Evolutionary conservation across 2,888 invertebrate genomes (phyloP).

Genomic region (Eristalis intricaria): DNA sequence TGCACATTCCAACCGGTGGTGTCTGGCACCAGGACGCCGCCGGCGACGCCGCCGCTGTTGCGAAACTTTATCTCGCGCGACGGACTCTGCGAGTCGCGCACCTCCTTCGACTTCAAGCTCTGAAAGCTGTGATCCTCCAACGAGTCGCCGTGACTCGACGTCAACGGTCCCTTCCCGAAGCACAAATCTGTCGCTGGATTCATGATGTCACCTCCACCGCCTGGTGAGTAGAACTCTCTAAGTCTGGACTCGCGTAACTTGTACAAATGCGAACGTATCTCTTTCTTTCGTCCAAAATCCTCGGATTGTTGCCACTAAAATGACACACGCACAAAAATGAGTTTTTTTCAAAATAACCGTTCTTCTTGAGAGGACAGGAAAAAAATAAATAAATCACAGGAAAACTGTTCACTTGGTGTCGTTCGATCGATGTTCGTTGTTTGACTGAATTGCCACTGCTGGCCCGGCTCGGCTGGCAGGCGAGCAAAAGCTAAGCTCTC

Average conservation of each 20-base stretch:
- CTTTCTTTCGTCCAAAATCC: conserved; percentile 92
- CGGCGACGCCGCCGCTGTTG: conserved; percentile 73
- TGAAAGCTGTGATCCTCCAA: conserved; percentile 89
- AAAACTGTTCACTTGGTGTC: conserved; percentile 28
- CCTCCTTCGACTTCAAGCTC: conserved; percentile 89
- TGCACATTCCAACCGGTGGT: conserved; percentile 87
- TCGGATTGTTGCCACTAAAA: conserved; percentile 92
- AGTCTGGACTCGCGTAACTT: conserved; percentile 90
- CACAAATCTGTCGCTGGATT: conserved; percentile 79
- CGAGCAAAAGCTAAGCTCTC: conserved; percentile 14
- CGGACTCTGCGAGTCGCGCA: conserved; percentile 89
- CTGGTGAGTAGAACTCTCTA: conserved; percentile 85
- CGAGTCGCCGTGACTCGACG: conserved; percentile 86
- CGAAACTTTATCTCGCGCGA: conserved; percentile 82
- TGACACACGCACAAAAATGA: conserved; percentile 19
- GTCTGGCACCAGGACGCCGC: conserved; percentile 75
- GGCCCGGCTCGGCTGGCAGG: conserved; percentile 23
- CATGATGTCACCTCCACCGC: conserved; percentile 81
- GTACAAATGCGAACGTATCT: conserved; percentile 93
- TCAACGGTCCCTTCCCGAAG: conserved; percentile 80
- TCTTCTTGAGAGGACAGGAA: too few species aligned
- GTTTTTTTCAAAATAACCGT: neutral
- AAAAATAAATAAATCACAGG: neutral
- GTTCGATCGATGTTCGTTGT: conserved; percentile 69
- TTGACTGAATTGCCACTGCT: conserved; percentile 46